Percentiles rank a stretch among this genome's conserved stretches.
These are phyloP conservation scores for Cygnus olor DNA, from an alignment of 2,797 vertebrate genomes.

Conservation along the genomic window DNA sequence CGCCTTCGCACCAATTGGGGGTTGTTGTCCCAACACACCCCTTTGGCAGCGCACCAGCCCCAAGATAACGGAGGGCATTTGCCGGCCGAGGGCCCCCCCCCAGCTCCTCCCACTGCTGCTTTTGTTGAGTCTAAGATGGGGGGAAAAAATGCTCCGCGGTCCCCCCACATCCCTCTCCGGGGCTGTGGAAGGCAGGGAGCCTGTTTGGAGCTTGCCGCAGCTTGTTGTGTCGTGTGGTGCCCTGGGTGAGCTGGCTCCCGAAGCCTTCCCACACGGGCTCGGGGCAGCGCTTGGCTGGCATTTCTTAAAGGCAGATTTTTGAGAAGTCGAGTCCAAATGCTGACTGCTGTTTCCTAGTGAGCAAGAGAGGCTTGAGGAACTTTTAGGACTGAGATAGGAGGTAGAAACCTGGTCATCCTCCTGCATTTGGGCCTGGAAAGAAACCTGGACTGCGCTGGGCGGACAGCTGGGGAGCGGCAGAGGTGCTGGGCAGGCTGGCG, in stretches of 20 bases:
- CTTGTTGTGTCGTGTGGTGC: not conserved
- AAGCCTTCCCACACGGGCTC: not conserved
- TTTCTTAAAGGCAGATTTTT: not conserved
- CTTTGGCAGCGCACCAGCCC: slow-evolving; percentile 2
- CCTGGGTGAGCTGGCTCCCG: not conserved
- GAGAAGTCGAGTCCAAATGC: not conserved
- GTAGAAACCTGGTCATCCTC: not conserved
- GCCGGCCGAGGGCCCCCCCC: not conserved
- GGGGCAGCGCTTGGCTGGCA: not conserved
- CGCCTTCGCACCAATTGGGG: not conserved
- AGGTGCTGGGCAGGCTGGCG: not conserved
- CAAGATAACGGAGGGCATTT: slow-evolving; percentile 4
- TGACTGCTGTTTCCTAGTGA: not conserved
- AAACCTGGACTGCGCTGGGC: not conserved
- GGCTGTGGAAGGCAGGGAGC: not conserved
- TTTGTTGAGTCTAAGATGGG: not conserved
- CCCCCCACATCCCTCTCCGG: not conserved
- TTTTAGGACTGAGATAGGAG: not conserved
- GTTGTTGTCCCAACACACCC: not conserved
- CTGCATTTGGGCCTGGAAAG: not conserved
- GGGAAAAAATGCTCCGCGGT: not conserved
- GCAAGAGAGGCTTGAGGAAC: not conserved
- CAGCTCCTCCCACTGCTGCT: not conserved
- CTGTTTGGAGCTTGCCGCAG: not conserved
- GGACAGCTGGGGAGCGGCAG: not conserved